Conservation (phyloP, 1,140 invertebrate species). For the Wasmannia auropunctata region DNA sequence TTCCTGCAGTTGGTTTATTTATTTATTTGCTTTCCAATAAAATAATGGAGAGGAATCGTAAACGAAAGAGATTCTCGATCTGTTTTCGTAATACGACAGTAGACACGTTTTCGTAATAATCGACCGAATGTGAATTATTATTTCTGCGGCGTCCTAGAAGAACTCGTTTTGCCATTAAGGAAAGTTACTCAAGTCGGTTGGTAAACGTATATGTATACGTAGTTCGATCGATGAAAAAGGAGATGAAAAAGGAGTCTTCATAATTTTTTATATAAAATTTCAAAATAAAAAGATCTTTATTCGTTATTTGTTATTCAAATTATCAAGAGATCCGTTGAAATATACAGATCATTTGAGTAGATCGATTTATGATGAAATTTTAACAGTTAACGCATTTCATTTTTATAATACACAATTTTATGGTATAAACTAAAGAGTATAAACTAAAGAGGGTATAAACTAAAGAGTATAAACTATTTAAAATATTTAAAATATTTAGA, state of each 20-base stretch:
- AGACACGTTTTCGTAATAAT: conserved; percentile 47
- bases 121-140: conserved; percentile 45
- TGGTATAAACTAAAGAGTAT: too few relatives aligned
- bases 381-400: not conserved
- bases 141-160: conserved; percentile 8
- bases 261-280: not conserved
- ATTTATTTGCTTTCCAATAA: not conserved
- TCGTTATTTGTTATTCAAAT: not conserved
- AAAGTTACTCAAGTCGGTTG: not conserved
- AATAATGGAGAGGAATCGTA: not conserved
- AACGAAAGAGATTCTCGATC: conserved; percentile 32
- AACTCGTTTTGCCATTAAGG: conserved; percentile 32
- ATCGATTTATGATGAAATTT: not conserved
- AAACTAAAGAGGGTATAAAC: too few relatives aligned
- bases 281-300: not conserved
- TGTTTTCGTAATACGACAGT: conserved; percentile 22
- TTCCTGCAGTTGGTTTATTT: not conserved
- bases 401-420: not conserved
- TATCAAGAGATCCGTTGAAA: not conserved
- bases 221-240: not conserved
- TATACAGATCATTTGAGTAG: not conserved
- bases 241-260: not conserved
- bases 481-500: not conserved
- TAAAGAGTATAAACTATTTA: too few relatives aligned
- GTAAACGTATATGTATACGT: not conserved